phyloP scores from a whole-genome alignment of 2,797 vertebrate species.

The Zenarchopterus dispar region DNA sequence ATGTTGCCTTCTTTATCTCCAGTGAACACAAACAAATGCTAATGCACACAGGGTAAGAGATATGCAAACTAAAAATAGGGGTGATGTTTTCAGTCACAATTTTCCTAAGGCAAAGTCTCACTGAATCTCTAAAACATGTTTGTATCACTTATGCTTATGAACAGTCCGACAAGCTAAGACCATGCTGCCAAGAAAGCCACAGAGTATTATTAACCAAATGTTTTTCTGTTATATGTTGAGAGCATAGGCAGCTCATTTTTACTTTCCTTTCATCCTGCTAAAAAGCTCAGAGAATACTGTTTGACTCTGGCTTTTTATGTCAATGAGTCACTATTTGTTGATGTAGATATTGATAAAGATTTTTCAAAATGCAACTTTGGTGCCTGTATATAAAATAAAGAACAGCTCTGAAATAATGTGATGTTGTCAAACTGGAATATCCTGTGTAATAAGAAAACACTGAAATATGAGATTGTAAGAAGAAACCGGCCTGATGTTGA shows the following conservation, averaged over 20 bases:
- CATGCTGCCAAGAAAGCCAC: constrained; percentile 36
- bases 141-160: constrained; percentile 16
- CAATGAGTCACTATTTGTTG: constrained; percentile 8
- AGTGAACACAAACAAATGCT: constrained; percentile 47
- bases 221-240: constrained; percentile 24
- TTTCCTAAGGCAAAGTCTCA: constrained; percentile 21
- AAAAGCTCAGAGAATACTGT: not conserved
- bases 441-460: constrained; percentile 12
- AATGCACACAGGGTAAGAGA: constrained; percentile 21
- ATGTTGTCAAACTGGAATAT: constrained; percentile 14
- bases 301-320: constrained; percentile 3
- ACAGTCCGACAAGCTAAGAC: constrained; percentile 14
- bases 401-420: not conserved
- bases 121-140: constrained; percentile 38
- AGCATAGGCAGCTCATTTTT: constrained; percentile 12
- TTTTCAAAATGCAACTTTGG: constrained; percentile 10
- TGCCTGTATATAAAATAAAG: not conserved
- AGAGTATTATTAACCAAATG: constrained; percentile 26
- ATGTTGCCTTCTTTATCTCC: constrained; percentile 13
- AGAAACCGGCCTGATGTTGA: constrained; percentile 33
- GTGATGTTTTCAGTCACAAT: constrained; percentile 28
- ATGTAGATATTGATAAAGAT: not conserved
- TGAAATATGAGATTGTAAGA: constrained; percentile 5
- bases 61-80: constrained; percentile 24
- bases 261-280: constrained; percentile 14